phyloP scores from a whole-genome alignment of 1,140 invertebrate genomes.

The Cotesia chilonis region DNA sequence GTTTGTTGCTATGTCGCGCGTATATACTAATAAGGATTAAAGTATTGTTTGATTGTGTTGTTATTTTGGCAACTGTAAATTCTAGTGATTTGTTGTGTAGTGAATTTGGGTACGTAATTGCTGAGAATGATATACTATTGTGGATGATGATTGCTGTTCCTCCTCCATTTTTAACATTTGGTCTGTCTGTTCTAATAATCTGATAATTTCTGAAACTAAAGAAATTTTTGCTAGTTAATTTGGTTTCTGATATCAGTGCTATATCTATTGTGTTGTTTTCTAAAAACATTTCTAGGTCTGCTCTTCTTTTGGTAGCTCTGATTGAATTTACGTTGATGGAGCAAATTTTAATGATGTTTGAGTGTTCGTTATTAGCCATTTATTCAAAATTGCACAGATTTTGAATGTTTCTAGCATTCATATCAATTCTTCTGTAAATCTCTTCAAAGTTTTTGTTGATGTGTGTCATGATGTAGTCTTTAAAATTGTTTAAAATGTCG shows the following conservation, averaged over 20 bases:
- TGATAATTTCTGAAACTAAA: neutral
- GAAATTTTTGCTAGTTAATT: conserved; percentile 23
- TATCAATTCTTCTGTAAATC: neutral
- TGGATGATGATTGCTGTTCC: conserved; percentile 34
- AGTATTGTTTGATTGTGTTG: neutral
- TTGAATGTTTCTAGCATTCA: neutral
- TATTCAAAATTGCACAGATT: neutral
- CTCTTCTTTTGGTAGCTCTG: conserved; percentile 2
- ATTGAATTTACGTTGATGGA: conserved; percentile 34
- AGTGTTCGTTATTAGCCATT: neutral
- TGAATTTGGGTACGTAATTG: conserved; percentile 19
- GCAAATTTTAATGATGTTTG: conserved; percentile 14
- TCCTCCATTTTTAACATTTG: conserved; percentile 20
- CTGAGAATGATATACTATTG: neutral
- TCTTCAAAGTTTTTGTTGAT: neutral
- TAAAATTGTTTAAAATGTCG: too few relatives aligned
- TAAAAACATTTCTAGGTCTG: conserved; percentile 21
- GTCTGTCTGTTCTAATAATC: conserved; percentile 29
- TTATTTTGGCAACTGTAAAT: conserved; percentile 52
- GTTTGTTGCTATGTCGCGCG: conserved; percentile 9
- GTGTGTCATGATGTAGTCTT: too few relatives aligned
- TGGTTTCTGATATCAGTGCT: conserved; percentile 31
- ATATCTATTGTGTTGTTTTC: conserved; percentile 24
- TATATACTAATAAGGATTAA: conserved; percentile 29
- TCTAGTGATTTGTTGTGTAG: conserved; percentile 11